Evolutionary conservation across 2,888 invertebrate genomes (phyloP).

Genomic region (Lucinisca nassula): DNA sequence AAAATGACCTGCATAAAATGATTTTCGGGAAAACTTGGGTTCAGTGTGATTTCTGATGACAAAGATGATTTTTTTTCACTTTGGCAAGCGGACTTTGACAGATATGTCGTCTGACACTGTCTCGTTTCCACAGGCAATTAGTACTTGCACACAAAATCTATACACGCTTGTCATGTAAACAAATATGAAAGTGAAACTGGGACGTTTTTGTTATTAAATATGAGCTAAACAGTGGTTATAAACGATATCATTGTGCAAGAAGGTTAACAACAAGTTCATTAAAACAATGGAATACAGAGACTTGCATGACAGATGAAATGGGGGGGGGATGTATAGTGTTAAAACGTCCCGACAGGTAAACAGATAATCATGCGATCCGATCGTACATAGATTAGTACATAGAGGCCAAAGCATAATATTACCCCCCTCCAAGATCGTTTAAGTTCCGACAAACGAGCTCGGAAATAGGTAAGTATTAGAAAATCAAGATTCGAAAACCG

Average conservation of each 20-base stretch:
- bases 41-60: no score
- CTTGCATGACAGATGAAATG: not conserved
- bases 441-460: constrained; percentile 4
- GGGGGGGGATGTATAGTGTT: not conserved
- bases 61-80: no score
- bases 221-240: not conserved
- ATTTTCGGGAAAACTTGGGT: no score
- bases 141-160: not conserved
- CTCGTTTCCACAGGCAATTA: not conserved
- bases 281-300: not conserved
- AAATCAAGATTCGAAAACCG: no score
- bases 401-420: not conserved
- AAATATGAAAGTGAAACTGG: not conserved
- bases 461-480: not conserved
- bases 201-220: no score
- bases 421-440: not conserved
- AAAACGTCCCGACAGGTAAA: not conserved
- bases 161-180: not conserved
- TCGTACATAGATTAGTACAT: not conserved
- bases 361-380: not conserved
- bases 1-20: no score
- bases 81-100: no score
- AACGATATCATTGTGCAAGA: not conserved
- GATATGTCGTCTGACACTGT: not conserved
- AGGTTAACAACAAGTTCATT: not conserved